Conservation (phyloP, 92 coral and sea anemone genomes). For the Epizoanthus rinbou region DNA sequence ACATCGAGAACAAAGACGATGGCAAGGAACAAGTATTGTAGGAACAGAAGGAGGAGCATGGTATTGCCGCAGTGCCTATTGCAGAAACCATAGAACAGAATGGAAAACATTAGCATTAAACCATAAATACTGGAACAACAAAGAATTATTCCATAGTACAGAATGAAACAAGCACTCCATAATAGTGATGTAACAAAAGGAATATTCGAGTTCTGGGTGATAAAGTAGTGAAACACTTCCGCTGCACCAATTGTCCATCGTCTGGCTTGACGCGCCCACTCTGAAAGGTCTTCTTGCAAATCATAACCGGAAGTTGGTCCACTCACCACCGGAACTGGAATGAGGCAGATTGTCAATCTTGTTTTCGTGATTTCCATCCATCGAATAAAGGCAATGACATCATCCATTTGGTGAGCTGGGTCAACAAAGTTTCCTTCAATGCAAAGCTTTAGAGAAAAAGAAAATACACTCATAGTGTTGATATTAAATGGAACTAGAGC, state of each 20-base stretch:
- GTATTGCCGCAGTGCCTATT: no score
- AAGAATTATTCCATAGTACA: conserved; percentile 14
- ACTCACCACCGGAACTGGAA: conserved; percentile 10
- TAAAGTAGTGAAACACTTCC: conserved; percentile 27
- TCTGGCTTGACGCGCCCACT: conserved; percentile 29
- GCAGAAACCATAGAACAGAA: no score
- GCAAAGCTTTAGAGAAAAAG: conserved; percentile 1
- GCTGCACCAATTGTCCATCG: conserved; percentile 29
- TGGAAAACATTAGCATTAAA: no score
- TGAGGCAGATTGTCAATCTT: not conserved
- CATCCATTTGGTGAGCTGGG: conserved; percentile 12
- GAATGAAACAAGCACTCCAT: not conserved
- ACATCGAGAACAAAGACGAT: not conserved
- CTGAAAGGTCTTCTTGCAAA: not conserved
- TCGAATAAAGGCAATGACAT: conserved; percentile 1
- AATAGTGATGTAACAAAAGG: conserved; percentile 5
- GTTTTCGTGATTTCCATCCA: conserved; percentile 10
- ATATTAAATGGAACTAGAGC: conserved; percentile 17
- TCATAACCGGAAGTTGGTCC: conserved; percentile 24
- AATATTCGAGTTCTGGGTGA: not conserved
- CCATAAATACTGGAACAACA: not conserved
- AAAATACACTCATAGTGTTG: conserved; percentile 16
- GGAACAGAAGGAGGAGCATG: not conserved
- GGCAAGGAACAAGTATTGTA: not conserved
- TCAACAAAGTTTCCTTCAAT: conserved; percentile 4